Evolutionary conservation across 2,888 invertebrate genomes (phyloP), one percentile per base, ranked within the genome.

Genomic region (Campaea margaritaria): DNA sequence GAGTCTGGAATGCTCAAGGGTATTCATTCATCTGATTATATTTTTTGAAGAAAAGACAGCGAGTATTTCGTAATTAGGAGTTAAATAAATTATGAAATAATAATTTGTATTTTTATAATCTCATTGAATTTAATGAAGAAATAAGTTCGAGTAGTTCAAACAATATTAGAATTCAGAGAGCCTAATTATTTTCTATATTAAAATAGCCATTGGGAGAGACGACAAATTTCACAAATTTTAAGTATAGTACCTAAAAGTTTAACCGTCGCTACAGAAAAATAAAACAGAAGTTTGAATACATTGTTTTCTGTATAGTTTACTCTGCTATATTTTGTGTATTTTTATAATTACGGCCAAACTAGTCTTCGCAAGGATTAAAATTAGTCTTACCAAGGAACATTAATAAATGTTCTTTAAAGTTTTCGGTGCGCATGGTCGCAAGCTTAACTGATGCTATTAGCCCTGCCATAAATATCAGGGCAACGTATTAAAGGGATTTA

Each of bases 401-500:
- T 39, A 16, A 41, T 68, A 74, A 66, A 70, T 72, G 65, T 70
- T 74, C 68, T 74, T 68, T 72, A 79, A 76, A 76, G 74, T 81
- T 72, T 75, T 71, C 72, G 75, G 48, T 74, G 73, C 78, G 76
- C 74, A 74, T 76, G 77, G 81, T 77, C 78, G 81, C 72, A 75
- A 79, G 80, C 82, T 85, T 86, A 85, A 81, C 82, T 83, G 84
- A 74, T 82, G 83, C 85, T 85, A 86, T 87, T 87, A 89, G 86
- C 84, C 86, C 80, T 79, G 80, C 87, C 82, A 89, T 91, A 91
- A 91, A 91, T 91, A 90, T 89, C 83, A 85, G 86, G 83, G 82
- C 80, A 81, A 80, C 83, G 86, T 85, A 87, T 89, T 89, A 85
- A 86, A 82, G 80, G 89, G 91, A 90, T 90, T 89, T 86, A 82